Conservation (phyloP, 2,797 vertebrate species). For the Cichlasoma orientale region DNA sequence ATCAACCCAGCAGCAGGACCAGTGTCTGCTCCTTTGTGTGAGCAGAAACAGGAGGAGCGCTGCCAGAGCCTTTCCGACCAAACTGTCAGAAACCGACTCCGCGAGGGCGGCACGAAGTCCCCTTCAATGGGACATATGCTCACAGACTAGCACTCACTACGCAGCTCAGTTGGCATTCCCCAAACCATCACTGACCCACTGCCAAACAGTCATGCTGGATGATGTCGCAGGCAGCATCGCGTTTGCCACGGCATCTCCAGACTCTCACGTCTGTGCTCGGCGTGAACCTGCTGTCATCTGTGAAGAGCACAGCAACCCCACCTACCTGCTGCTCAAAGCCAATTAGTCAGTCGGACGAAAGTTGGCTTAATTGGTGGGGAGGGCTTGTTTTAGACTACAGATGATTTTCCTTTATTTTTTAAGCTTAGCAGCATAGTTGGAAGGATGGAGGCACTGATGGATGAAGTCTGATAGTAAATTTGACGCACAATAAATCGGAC, state of each 20-base stretch:
- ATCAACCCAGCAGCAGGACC: neutral
- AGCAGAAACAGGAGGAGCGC: neutral
- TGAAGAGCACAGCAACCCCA: neutral
- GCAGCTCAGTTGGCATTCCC: neutral
- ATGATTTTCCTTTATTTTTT: no score
- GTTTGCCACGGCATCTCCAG: neutral
- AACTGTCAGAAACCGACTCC: neutral
- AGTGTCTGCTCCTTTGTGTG: neutral
- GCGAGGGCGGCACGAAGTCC: neutral
- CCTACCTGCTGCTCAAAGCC: neutral
- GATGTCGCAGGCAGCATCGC: neutral
- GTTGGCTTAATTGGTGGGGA: neutral
- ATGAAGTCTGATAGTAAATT: neutral
- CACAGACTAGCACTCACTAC: neutral
- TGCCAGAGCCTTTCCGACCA: neutral
- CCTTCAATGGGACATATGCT: neutral
- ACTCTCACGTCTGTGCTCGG: neutral
- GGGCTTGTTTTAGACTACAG: neutral
- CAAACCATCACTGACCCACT: no score
- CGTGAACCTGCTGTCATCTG: neutral
- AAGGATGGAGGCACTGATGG: neutral
- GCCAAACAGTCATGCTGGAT: neutral
- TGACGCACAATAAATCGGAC: neutral
- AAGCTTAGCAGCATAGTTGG: no score
- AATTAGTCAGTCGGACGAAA: neutral